Evolutionary conservation across 2,797 vertebrate genomes (phyloP).

Genomic region (Paedocypris micromegethes): DNA sequence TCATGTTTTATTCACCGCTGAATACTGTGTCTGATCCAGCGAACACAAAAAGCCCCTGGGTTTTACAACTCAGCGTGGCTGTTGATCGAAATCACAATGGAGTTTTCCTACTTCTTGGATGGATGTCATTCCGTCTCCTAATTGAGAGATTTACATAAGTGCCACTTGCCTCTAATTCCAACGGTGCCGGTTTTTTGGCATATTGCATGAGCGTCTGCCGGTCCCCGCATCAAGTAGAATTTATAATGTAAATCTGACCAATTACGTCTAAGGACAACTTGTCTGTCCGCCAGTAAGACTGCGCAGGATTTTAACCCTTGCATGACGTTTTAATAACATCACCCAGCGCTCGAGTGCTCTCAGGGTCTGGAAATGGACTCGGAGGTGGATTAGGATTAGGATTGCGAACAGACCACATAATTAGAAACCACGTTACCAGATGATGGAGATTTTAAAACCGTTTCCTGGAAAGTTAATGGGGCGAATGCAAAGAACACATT

Average conservation of each 20-base stretch:
- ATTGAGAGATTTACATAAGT: conserved; percentile 11
- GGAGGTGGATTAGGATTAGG: conserved; percentile 19
- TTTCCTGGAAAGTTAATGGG: conserved; percentile 3
- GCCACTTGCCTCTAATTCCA: not conserved
- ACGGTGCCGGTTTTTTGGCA: not conserved
- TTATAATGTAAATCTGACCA: conserved; percentile 39
- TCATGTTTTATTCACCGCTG: not conserved
- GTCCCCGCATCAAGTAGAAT: not conserved
- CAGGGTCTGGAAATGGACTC: conserved; percentile 25
- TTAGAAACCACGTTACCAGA: conserved; percentile 42
- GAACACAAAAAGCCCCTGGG: conserved; percentile 4
- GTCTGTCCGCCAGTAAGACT: conserved; percentile 25
- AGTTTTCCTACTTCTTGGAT: not conserved
- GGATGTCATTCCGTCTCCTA: not conserved
- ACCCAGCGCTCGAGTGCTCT: conserved; percentile 31
- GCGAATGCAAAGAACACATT: not conserved
- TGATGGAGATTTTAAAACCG: conserved; percentile 40
- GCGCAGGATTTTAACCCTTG: conserved; percentile 33
- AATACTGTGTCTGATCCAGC: not conserved
- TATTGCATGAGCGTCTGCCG: not conserved
- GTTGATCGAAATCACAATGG: conserved; percentile 13
- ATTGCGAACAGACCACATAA: conserved; percentile 32
- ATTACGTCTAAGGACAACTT: conserved; percentile 40
- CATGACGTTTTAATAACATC: conserved; percentile 51
- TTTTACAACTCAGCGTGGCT: not conserved